phyloP scores from a whole-genome alignment of 2,113 vertebrate species.

The Bufo bufo region DNA sequence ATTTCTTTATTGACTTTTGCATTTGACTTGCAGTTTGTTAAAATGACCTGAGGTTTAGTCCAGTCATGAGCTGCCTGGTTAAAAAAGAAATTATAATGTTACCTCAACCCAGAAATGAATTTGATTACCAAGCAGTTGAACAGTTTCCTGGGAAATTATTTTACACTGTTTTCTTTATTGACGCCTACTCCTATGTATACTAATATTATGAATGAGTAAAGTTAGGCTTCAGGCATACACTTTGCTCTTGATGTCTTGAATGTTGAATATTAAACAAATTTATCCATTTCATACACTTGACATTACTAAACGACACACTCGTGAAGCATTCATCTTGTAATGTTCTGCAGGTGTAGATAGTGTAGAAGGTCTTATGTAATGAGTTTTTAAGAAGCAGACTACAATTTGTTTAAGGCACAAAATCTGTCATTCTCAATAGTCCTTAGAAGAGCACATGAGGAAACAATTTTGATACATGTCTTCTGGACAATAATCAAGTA shows the following conservation, averaged over 20 bases:
- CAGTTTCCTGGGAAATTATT: background rate
- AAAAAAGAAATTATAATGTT: background rate
- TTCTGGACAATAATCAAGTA: background rate
- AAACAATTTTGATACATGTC: slow-evolving; percentile 60
- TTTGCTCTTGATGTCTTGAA: background rate
- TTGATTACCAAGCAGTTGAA: background rate
- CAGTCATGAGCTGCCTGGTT: background rate
- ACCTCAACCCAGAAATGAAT: background rate
- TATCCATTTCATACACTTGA: slow-evolving; percentile 5
- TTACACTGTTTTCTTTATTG: background rate
- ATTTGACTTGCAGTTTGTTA: no score
- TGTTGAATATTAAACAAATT: background rate
- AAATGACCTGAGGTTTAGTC: no score
- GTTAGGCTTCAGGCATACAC: background rate
- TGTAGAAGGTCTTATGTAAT: slow-evolving; percentile 72
- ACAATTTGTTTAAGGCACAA: slow-evolving; percentile 65
- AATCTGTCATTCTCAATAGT: slow-evolving; percentile 63
- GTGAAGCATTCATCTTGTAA: slow-evolving; percentile 62
- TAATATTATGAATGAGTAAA: background rate
- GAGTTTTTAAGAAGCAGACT: slow-evolving; percentile 64
- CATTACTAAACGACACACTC: background rate
- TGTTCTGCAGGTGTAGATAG: slow-evolving; percentile 70
- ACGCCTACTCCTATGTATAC: background rate
- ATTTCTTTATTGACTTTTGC: background rate
- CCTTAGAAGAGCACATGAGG: slow-evolving; percentile 69